These are phyloP conservation scores for Stegodyphus dumicola DNA, from an alignment of 1,140 invertebrate species.

Conservation along the genomic window DNA sequence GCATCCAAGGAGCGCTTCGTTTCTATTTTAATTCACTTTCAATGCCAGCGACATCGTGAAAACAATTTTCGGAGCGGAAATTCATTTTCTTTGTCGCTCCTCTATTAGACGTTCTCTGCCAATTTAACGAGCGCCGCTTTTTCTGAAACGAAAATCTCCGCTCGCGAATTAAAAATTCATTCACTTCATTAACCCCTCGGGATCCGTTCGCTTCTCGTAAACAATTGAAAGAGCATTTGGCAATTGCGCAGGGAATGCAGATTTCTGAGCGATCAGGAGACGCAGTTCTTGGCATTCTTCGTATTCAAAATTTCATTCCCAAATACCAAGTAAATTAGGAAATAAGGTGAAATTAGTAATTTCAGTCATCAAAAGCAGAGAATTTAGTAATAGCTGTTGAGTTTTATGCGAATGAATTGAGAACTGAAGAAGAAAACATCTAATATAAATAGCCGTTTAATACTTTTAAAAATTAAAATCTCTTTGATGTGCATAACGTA, in stretches of 20 bases:
- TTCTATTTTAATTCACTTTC: conserved; percentile 36
- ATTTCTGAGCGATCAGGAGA: neutral
- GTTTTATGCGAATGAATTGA: too few relatives aligned
- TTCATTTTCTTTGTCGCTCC: conserved; percentile 28
- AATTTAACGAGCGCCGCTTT: conserved; percentile 16
- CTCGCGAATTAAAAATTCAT: conserved; percentile 32
- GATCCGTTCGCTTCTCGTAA: conserved; percentile 27
- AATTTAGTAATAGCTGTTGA: too few relatives aligned
- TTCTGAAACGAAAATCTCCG: conserved; percentile 2
- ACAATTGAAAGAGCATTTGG: neutral
- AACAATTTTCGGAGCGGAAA: conserved; percentile 35
- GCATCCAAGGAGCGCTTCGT: neutral
- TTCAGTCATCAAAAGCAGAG: too few relatives aligned
- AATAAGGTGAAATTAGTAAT: too few relatives aligned
- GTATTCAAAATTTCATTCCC: too few relatives aligned
- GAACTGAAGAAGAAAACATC: too few relatives aligned
- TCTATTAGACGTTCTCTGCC: conserved; percentile 20
- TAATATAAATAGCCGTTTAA: too few relatives aligned
- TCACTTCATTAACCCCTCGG: neutral
- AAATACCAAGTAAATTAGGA: too few relatives aligned
- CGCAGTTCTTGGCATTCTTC: neutral
- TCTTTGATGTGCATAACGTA: too few relatives aligned
- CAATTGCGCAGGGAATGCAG: neutral
- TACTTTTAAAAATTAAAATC: too few relatives aligned
- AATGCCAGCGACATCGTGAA: conserved; percentile 17